Percentiles rank a stretch among this genome's conserved stretches.
phyloP scores from a whole-genome alignment of 2,888 invertebrate species.

The Auanema freiburgensis region DNA sequence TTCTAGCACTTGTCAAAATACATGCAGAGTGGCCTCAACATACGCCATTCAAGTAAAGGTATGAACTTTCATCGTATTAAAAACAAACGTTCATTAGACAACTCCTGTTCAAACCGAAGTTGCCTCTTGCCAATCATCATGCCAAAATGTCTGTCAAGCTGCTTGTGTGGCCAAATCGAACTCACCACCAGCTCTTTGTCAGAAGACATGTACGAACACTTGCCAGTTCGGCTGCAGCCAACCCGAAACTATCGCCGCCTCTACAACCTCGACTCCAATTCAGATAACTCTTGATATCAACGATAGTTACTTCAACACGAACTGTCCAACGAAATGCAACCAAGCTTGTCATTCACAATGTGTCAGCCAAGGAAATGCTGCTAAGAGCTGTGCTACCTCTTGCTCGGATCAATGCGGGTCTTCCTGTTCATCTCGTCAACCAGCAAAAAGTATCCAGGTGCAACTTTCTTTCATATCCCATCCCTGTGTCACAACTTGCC shows the following conservation, averaged over 20 bases:
- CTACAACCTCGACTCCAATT: constrained; percentile 23
- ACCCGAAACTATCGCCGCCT: constrained; percentile 11
- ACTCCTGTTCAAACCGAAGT: not conserved
- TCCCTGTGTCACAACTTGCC: constrained; percentile 30
- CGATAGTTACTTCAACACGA: constrained; percentile 38
- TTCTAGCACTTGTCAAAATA: constrained; percentile 32
- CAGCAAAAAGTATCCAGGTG: not conserved
- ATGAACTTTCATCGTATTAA: not conserved
- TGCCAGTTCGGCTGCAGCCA: constrained; percentile 37
- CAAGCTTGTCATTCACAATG: constrained; percentile 44
- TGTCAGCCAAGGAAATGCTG: constrained; percentile 39
- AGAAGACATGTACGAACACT: constrained; percentile 33
- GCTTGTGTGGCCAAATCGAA: constrained; percentile 37
- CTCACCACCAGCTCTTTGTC: constrained; percentile 34
- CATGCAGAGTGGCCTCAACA: constrained; percentile 31
- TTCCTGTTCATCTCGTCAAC: constrained; percentile 27
- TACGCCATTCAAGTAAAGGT: constrained; percentile 31
- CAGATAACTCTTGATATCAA: constrained; percentile 40
- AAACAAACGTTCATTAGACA: constrained; percentile 1
- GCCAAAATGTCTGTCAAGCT: constrained; percentile 39
- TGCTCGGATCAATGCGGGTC: constrained; percentile 30
- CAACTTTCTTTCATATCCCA: not conserved
- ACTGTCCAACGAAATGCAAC: constrained; percentile 33
- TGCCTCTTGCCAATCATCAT: constrained; percentile 25
- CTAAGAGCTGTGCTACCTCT: constrained; percentile 29